Evolutionary conservation across 2,113 vertebrate species (phyloP).

Genomic region (Hoplias malabaricus): DNA sequence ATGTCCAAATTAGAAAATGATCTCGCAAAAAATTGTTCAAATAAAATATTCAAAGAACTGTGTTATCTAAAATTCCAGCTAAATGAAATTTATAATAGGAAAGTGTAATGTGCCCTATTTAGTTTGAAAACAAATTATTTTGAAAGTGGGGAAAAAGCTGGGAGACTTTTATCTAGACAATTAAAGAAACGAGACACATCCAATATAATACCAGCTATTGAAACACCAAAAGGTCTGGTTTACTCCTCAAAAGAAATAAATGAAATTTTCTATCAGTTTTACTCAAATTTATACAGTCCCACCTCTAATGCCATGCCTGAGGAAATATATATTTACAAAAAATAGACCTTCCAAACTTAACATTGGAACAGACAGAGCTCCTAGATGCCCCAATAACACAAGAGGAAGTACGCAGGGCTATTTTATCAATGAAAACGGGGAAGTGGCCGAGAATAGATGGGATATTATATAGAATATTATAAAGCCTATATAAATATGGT

Average conservation of each 20-base stretch:
- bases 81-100: background rate
- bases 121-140: background rate
- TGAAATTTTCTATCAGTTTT: background rate
- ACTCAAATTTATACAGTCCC: background rate
- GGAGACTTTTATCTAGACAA: background rate
- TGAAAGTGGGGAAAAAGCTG: background rate
- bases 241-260: background rate
- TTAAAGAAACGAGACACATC: background rate
- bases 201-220: background rate
- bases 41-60: background rate
- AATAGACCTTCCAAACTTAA: no score
- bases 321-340: no score
- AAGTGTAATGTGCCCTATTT: background rate
- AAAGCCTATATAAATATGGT: no score
- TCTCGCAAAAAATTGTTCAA: no score
- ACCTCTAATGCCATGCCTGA: no score
- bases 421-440: background rate
- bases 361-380: background rate
- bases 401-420: background rate
- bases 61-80: background rate
- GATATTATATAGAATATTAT: no score
- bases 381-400: background rate
- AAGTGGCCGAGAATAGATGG: background rate
- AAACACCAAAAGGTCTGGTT: background rate
- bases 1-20: no score